phyloP scores from a whole-genome alignment of 2,797 vertebrate species.

The Sphenopsis melanotis region DNA sequence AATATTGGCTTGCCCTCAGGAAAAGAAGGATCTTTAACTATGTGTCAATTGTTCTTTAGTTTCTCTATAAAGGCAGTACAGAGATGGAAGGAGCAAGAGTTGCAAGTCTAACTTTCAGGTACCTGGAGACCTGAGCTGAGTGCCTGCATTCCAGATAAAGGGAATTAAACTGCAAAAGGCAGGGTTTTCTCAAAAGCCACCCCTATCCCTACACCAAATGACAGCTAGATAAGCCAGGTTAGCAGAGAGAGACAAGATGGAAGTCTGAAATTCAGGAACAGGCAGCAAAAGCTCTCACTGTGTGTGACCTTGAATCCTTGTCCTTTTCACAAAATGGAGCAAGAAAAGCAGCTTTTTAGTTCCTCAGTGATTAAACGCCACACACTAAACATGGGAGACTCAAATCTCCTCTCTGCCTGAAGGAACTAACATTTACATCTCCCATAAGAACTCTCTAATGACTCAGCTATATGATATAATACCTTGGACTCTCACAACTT shows the following conservation, averaged over 20 bases:
- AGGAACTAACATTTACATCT: constrained; percentile 40
- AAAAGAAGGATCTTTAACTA: neutral
- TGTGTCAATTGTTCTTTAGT: neutral
- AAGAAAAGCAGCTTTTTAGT: neutral
- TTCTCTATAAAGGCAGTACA: neutral
- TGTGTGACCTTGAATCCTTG: constrained; percentile 10
- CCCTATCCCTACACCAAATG: neutral
- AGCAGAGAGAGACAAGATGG: neutral
- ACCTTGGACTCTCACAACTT: constrained; percentile 1
- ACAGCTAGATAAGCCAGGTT: neutral
- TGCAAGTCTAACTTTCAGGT: neutral
- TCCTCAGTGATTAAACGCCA: neutral
- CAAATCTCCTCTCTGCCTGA: constrained; percentile 15
- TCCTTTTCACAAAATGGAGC: neutral
- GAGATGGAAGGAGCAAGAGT: neutral
- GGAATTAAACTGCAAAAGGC: neutral
- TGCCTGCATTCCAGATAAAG: neutral
- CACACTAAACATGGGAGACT: neutral
- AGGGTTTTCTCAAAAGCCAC: neutral
- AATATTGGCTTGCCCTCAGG: neutral
- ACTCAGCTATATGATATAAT: constrained; percentile 42
- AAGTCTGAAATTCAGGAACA: neutral
- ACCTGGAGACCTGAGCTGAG: neutral
- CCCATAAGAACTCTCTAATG: constrained; percentile 33
- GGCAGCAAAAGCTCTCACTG: neutral